Conservation (phyloP, 2,888 invertebrate genomes). For the Scrobipalpa costella region DNA sequence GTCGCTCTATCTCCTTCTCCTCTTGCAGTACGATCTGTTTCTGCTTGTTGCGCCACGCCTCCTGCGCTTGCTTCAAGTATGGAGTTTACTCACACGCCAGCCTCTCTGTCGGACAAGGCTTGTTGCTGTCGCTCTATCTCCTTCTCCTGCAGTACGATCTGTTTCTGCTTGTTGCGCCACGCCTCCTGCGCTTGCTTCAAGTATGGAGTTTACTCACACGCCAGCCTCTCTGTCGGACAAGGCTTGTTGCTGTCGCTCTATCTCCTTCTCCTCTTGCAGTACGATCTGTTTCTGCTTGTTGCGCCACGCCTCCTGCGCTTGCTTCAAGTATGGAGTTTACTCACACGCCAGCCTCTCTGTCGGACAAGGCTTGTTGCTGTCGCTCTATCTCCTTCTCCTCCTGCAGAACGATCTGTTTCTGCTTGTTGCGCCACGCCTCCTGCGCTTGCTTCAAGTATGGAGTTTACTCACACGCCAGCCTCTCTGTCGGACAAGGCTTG, state of each 20-base stretch:
- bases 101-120: conserved; percentile 46
- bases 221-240: too few species aligned
- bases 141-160: too few species aligned
- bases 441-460: neutral
- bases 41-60: conserved; percentile 75
- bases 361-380: too few species aligned
- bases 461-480: neutral
- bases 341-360: too few species aligned
- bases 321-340: neutral
- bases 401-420: too few species aligned
- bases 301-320: neutral
- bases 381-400: conserved; percentile 45
- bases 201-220: too few species aligned
- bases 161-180: too few species aligned
- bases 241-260: too few species aligned
- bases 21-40: conserved; percentile 66
- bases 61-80: conserved; percentile 67
- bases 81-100: conserved; percentile 54
- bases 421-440: too few species aligned
- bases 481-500: neutral
- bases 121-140: conserved; percentile 51
- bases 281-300: too few species aligned
- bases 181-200: too few species aligned
- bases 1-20: conserved; percentile 56
- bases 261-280: too few species aligned